Evolutionary conservation across 1,140 invertebrate genomes (phyloP), one percentile per base, ranked within the genome.

Genomic region (Augochlora pura): DNA sequence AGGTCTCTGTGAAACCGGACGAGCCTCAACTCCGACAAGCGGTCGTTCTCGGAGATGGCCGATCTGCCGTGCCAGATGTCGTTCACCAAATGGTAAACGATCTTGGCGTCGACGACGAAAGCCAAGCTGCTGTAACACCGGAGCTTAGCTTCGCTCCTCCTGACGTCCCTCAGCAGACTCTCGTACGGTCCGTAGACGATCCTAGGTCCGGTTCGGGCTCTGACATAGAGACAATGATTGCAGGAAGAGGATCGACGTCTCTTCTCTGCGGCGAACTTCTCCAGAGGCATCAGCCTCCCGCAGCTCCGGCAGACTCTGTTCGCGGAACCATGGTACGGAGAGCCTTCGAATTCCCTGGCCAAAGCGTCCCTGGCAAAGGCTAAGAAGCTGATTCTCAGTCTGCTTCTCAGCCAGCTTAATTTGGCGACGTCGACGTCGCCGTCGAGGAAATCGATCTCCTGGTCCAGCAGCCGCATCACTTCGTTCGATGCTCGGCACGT

Each of bases 31-130:
- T 94, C 92, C 2, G 94, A 93, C 10, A 96, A 88, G 76, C 96
- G 94, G 52, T 90, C 90, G 80, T 93, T 94, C 84, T 96, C 95
- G 23, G 94, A 95, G 57, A 96, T 94, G 0, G 94, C 95, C 0
- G 95, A 96, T 88, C 94, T 94, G 0, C 94, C 94, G 66, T 96
- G 94, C 96, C 96, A 96, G 21, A 96, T 93, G 38, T 94, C 93
- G 70, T 94, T 94, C 1, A 96, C 94, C 57, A 96, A 92, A 79
- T 94, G 94, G 83, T 95, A 94, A 81, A 96, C 92, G 79, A 95
- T 94, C 73, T 94, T 94, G 23, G 94, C 93, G 77, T 94, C 94
- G 7, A 96, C 82, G 5, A 94, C 93, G 81, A 95, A 95, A 10
- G 94, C 95, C n/a, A 95, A 46, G 92, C 94, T 90, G 0, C 14